Percentiles rank a stretch among this genome's conserved stretches.
Conservation (phyloP, 2,888 invertebrate species). For the Lasioglossum leucozonium region DNA sequence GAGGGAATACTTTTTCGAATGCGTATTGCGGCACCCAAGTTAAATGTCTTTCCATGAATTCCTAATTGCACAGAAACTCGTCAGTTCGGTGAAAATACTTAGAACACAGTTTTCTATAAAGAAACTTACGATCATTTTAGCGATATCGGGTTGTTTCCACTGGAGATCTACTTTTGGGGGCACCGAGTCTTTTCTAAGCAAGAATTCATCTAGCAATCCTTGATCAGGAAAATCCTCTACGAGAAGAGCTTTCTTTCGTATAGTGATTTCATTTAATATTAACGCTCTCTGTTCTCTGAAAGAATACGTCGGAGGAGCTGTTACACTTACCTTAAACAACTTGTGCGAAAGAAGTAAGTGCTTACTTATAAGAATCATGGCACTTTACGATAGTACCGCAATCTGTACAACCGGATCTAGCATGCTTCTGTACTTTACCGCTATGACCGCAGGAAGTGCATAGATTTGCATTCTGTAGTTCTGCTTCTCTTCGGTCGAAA, state of each 20-base stretch:
- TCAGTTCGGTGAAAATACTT: background rate
- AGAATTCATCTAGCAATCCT: constrained; percentile 90
- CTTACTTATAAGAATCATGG: constrained; percentile 87
- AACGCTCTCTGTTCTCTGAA: constrained; percentile 88
- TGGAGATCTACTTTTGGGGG: constrained; percentile 86
- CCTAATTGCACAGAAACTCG: constrained; percentile 83
- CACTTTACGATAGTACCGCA: constrained; percentile 89
- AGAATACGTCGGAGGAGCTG: constrained; percentile 31
- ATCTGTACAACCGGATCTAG: constrained; percentile 88
- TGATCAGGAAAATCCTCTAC: constrained; percentile 90
- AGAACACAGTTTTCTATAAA: constrained; percentile 19
- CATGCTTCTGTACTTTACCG: constrained; percentile 88
- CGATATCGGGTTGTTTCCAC: constrained; percentile 89
- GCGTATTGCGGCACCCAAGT: constrained; percentile 92
- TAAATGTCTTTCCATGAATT: constrained; percentile 88
- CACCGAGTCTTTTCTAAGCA: constrained; percentile 86
- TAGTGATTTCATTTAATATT: constrained; percentile 89
- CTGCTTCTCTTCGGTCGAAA: constrained; percentile 86
- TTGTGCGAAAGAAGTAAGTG: constrained; percentile 16
- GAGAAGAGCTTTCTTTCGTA: constrained; percentile 89
- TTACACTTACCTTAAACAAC: background rate
- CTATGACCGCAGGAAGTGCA: constrained; percentile 91
- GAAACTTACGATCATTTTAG: constrained; percentile 88
- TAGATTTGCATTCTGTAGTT: constrained; percentile 86
- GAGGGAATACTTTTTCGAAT: constrained; percentile 91